Evolutionary conservation across 1,140 invertebrate genomes (phyloP).

Genomic region (Acromyrmex heyeri): DNA sequence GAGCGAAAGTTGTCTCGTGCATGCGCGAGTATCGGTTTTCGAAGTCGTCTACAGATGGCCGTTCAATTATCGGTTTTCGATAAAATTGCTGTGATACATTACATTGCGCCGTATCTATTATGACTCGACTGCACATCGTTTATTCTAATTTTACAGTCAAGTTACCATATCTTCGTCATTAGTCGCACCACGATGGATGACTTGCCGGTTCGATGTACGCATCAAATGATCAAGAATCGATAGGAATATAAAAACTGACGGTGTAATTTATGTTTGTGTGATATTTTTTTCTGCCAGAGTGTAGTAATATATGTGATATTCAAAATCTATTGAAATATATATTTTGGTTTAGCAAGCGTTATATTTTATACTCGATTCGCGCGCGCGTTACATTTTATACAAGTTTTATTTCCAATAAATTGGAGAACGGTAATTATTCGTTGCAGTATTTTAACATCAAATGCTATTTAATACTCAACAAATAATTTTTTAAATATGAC

Average conservation of each 20-base stretch:
- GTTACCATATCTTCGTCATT: constrained; percentile 46
- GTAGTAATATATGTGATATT: not conserved
- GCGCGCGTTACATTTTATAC: not conserved
- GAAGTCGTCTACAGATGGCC: constrained; percentile 55
- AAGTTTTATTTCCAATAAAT: constrained; percentile 14
- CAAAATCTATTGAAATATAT: not conserved
- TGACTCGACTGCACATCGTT: constrained; percentile 56
- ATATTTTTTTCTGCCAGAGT: not conserved
- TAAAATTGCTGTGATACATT: constrained; percentile 61
- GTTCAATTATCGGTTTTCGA: constrained; percentile 64
- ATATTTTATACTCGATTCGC: not conserved
- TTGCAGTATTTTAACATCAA: constrained; percentile 13
- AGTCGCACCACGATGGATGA: constrained; percentile 37
- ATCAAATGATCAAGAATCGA: constrained; percentile 25
- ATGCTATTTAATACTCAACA: not conserved
- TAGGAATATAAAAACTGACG: not conserved
- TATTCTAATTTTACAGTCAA: constrained; percentile 63
- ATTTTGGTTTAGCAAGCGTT: not conserved
- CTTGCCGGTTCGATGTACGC: not conserved
- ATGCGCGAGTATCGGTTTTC: constrained; percentile 52
- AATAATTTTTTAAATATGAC: not conserved
- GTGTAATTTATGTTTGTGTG: not conserved
- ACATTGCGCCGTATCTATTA: constrained; percentile 59
- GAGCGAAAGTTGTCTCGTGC: constrained; percentile 56
- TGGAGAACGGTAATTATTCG: not conserved